Evolutionary conservation across 2,888 invertebrate genomes (phyloP).

Genomic region (Acanthoscelides obtectus): DNA sequence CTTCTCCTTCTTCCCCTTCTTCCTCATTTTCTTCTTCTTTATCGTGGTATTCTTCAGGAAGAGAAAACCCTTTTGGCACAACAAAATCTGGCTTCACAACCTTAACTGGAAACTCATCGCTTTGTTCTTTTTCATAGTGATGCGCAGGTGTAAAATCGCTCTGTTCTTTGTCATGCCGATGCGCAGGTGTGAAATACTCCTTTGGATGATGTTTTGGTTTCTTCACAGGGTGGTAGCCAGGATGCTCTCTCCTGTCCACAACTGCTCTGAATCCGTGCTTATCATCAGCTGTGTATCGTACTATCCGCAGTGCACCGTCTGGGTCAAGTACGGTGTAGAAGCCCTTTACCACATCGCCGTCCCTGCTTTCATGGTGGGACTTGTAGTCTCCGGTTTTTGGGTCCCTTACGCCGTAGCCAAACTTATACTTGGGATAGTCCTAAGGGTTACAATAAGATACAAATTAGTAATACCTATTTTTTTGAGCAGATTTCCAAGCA

Average conservation of each 20-base stretch:
- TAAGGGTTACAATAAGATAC: no score
- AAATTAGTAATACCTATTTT: no score
- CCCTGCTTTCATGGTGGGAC: slow-evolving; percentile 49
- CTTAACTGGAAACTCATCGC: not conserved
- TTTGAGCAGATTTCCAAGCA: no score
- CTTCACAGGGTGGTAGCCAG: slow-evolving; percentile 24
- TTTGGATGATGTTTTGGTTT: not conserved
- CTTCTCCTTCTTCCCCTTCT: not conserved
- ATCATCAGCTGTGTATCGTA: slow-evolving; percentile 60
- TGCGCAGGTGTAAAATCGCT: not conserved
- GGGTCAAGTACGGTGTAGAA: slow-evolving; percentile 59
- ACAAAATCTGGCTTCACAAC: not conserved
- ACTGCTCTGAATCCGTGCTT: slow-evolving; percentile 55
- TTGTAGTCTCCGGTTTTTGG: slow-evolving; percentile 56
- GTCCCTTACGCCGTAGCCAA: slow-evolving; percentile 53
- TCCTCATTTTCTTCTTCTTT: not conserved
- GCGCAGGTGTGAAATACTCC: not conserved
- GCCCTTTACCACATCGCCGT: slow-evolving; percentile 57
- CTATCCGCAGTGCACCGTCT: slow-evolving; percentile 57
- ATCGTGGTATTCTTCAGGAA: not conserved
- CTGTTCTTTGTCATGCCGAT: not conserved
- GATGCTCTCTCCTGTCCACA: slow-evolving; percentile 24
- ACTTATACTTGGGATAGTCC: slow-evolving; percentile 39
- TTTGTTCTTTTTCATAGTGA: not conserved
- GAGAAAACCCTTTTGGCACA: not conserved